Conservation (phyloP, 2,113 vertebrate genomes). For the Oncorhynchus clarkii region DNA sequence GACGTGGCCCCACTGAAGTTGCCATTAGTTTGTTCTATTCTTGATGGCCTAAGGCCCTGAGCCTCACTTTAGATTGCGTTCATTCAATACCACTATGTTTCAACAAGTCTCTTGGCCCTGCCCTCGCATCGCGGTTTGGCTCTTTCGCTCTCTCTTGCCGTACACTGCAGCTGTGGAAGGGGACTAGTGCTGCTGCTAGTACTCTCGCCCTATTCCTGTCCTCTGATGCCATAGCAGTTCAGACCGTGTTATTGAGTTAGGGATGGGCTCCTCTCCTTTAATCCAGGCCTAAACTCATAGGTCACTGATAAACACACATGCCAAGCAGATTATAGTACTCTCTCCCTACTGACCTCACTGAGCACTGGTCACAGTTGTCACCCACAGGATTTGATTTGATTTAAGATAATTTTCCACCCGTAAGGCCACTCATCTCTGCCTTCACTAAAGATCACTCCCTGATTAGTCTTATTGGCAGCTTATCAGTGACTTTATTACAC, state of each 20-base stretch:
- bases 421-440: neutral
- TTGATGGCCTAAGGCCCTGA: too few relatives aligned
- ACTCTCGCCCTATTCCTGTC: neutral
- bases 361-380: neutral
- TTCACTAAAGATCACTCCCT: neutral
- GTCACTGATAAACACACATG: conserved; percentile 2
- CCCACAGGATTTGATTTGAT: neutral
- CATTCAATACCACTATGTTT: too few relatives aligned
- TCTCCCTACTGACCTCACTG: conserved; percentile 1
- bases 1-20: too few relatives aligned
- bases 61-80: too few relatives aligned
- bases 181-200: too few relatives aligned
- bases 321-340: neutral
- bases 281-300: conserved; percentile 16
- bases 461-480: neutral
- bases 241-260: conserved; percentile 40
- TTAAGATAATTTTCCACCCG: neutral
- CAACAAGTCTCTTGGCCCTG: neutral
- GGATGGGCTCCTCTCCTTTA: conserved; percentile 1
- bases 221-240: neutral
- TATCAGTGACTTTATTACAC: neutral
- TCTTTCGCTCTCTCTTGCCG: neutral
- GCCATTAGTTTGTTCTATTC: too few relatives aligned
- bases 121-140: neutral
- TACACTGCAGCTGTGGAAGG: neutral